These are phyloP conservation scores for Troilus luridus DNA, from an alignment of 2,888 invertebrate genomes.

Conservation along the genomic window DNA sequence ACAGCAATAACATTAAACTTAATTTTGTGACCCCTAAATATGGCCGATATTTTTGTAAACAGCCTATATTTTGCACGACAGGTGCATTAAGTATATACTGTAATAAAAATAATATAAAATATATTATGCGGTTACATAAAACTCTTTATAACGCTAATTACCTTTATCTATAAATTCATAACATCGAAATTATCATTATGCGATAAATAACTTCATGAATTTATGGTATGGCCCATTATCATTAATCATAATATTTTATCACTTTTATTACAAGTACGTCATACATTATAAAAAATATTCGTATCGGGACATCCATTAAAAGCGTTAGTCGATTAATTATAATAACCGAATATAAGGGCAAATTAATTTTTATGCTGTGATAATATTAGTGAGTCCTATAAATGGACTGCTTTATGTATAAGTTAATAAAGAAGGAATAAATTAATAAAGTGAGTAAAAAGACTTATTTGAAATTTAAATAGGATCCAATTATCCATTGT, in stretches of 20 bases:
- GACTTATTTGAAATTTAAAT: conserved; percentile 29
- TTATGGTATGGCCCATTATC: neutral
- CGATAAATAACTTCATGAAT: neutral
- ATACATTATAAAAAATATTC: neutral
- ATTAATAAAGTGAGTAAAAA: neutral
- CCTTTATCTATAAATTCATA: neutral
- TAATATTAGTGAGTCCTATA: neutral
- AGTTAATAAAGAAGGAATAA: neutral
- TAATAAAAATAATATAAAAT: neutral
- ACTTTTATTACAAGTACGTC: neutral
- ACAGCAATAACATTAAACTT: neutral
- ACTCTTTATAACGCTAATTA: neutral
- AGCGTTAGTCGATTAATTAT: neutral
- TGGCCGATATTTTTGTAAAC: neutral
- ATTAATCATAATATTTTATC: neutral
- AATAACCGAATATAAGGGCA: neutral
- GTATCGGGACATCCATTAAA: neutral
- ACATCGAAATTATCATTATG: neutral
- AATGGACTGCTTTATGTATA: neutral
- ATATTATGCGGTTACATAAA: neutral
- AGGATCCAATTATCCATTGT: neutral
- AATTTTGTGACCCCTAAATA: neutral
- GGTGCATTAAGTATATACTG: neutral
- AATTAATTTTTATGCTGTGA: neutral
- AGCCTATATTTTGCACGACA: neutral